phyloP scores from a whole-genome alignment of 2,888 invertebrate species.

The Scotopteryx bipunctaria region DNA sequence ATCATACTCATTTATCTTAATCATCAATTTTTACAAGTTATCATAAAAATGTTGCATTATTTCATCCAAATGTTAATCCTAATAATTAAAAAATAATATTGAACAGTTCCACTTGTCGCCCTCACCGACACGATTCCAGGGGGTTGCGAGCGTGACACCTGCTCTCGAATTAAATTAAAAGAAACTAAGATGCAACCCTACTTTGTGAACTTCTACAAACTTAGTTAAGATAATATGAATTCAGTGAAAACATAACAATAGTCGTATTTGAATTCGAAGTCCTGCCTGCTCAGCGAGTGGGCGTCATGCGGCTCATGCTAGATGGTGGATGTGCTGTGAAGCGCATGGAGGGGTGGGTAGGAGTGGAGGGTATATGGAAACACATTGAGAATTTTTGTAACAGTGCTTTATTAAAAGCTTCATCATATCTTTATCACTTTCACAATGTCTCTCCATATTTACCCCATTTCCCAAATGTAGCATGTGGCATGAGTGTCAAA shows the following conservation, averaged over 20 bases:
- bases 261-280: no score
- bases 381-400: conserved; percentile 87
- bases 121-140: conserved; percentile 17
- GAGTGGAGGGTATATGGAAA: conserved; percentile 83
- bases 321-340: conserved; percentile 6
- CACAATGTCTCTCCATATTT: conserved; percentile 88
- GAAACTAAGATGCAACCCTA: not conserved
- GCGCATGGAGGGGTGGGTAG: conserved; percentile 46
- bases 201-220: not conserved
- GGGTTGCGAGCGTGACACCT: conserved; percentile 6
- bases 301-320: not conserved
- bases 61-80: no score
- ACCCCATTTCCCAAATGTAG: conserved; percentile 86
- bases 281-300: conserved; percentile 1
- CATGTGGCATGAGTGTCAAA: conserved; percentile 78
- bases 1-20: no score
- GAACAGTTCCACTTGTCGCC: not conserved
- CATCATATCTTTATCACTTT: conserved; percentile 84
- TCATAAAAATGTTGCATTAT: no score
- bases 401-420: conserved; percentile 87
- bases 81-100: not conserved
- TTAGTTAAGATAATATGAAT: not conserved
- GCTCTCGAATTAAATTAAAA: not conserved
- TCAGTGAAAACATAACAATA: no score
- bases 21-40: no score